Base-by-base conservation (phyloP, 2,797 vertebrate species). In the Coilia nasus region DNA sequence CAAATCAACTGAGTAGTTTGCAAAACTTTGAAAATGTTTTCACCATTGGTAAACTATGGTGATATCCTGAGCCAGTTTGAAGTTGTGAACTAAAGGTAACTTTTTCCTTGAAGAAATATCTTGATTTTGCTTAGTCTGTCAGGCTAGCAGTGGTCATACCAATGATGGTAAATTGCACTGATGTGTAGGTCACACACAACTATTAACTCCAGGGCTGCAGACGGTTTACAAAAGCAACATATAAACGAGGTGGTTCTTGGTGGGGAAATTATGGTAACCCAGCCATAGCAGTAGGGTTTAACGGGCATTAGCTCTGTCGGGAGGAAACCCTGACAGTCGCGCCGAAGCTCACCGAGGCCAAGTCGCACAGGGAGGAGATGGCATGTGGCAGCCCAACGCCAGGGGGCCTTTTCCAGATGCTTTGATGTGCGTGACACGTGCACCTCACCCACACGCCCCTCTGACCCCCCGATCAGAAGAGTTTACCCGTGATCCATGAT, bases 381-480 rank as follows among this genome's bases (percentile, higher is more conserved):
- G 71, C 71, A 44, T 78, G 82, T 17, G 54, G 54, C 83, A 87
- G 31, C 28, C 82, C 82, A 28, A 86, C 85, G 50, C 67, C 23
- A 83, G 87, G 82, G 80, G 59, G 25, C 41, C 12, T 46, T 86
- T 57, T 81, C 35, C 28, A 17, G n/a, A 85, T 3, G 71, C 86
- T 89, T 89, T 89, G 87, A 90, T 88, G 87, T 88, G 23, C 19
- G 28, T 46, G 83, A 81, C 85, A 85, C 17, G 23, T 82, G 82
- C 19, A 19, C 80, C 84, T 82, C 44, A 56, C 5, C 54, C 75
- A 78, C 71, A 44, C 71, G 5, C 35, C 71, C 71, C 71, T 44
- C 35, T 44, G 31, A 44, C 31, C 71, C 35, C 35, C 35, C 31
- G 71, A 78, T 78, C 71, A 78, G 71, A 21, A 78, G 71, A 78